Conservation (phyloP, 1,140 invertebrate species). For the Zaprionus nigranus region DNA sequence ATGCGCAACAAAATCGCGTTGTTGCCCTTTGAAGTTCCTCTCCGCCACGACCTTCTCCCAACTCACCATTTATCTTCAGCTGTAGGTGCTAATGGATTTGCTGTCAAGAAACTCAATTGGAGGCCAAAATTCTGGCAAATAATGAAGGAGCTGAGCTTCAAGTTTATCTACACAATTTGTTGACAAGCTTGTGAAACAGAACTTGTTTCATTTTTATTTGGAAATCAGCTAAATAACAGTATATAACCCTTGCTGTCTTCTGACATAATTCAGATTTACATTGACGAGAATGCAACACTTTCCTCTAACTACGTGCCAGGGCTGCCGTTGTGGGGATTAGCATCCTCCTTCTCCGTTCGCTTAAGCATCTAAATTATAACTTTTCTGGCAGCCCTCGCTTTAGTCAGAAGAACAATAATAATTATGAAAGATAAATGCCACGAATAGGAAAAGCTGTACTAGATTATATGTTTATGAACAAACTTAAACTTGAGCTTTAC, state of each 20-base stretch:
- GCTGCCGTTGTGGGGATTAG: slow-evolving; percentile 31
- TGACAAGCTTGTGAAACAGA: neutral
- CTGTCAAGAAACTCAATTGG: slow-evolving; percentile 4
- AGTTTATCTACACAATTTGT: neutral
- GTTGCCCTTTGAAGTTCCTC: slow-evolving; percentile 53
- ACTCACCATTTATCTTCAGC: neutral
- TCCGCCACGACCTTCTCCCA: neutral
- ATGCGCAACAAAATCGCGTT: slow-evolving; percentile 1
- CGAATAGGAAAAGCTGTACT: neutral
- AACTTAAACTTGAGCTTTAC: slow-evolving; percentile 37
- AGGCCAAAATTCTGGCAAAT: neutral
- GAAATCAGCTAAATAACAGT: neutral
- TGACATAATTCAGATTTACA: neutral
- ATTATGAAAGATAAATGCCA: neutral
- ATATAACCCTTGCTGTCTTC: neutral
- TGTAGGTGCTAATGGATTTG: slow-evolving; percentile 57
- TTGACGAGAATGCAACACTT: too few species aligned
- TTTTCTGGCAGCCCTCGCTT: slow-evolving; percentile 1
- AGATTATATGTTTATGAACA: neutral
- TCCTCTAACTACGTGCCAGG: slow-evolving; percentile 30
- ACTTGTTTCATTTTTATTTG: slow-evolving; percentile 36
- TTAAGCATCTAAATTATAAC: slow-evolving; percentile 30
- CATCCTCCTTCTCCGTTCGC: slow-evolving; percentile 7
- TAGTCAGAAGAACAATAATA: slow-evolving; percentile 42
- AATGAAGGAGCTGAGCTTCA: neutral